phyloP scores from a whole-genome alignment of 1,140 invertebrate species.

The Marisa cornuarietis region DNA sequence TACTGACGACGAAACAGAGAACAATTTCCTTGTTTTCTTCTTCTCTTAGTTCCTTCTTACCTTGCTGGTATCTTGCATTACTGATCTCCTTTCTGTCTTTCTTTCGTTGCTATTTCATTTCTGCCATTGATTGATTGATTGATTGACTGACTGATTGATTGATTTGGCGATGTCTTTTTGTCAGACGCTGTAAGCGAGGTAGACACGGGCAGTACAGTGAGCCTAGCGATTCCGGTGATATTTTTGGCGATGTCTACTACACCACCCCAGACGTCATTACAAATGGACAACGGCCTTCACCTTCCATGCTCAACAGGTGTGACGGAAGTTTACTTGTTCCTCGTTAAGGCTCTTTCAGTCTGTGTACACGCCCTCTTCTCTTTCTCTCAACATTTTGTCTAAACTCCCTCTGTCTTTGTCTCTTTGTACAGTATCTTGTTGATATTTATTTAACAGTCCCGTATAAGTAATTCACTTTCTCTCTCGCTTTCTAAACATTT shows the following conservation, averaged over 20 bases:
- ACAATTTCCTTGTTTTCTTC: neutral
- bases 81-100: neutral
- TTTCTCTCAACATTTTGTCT: no score
- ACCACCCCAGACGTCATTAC: neutral
- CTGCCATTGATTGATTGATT: neutral
- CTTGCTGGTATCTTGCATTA: neutral
- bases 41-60: neutral
- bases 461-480: no score
- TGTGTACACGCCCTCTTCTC: neutral
- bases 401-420: no score
- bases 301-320: neutral
- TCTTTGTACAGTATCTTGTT: no score
- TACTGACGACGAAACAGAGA: no score
- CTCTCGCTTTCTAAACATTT: no score
- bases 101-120: neutral
- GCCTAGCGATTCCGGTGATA: neutral
- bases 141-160: neutral
- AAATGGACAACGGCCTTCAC: neutral
- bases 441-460: no score
- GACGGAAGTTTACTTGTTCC: neutral
- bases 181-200: neutral
- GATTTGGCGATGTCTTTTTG: neutral
- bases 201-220: slow-evolving; percentile 2
- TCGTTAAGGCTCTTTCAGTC: neutral
- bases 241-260: slow-evolving; percentile 15